Evolutionary conservation across 2,797 vertebrate genomes (phyloP).

Genomic region (Florisuga fusca): DNA sequence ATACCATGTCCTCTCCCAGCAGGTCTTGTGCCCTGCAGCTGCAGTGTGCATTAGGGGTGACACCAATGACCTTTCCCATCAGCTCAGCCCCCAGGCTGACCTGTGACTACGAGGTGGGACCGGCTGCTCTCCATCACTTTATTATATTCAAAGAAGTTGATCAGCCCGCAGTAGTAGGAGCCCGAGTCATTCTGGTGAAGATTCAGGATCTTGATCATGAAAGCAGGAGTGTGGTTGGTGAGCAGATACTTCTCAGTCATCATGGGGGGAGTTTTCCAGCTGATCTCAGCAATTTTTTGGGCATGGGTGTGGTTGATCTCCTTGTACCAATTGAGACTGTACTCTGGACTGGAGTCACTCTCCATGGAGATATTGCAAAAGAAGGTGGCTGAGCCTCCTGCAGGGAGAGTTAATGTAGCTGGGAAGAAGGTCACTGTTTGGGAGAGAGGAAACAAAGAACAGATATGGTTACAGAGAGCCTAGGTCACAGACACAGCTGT

Average conservation of each 20-base stretch:
- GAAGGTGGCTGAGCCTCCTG: slow-evolving; percentile 47
- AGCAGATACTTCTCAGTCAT: neutral
- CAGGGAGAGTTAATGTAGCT: neutral
- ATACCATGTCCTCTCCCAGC: neutral
- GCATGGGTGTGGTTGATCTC: neutral
- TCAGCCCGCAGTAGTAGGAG: slow-evolving; percentile 62
- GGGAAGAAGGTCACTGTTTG: slow-evolving; percentile 54
- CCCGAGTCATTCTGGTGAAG: slow-evolving; percentile 65
- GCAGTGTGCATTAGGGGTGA: neutral
- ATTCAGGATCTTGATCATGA: slow-evolving; percentile 50
- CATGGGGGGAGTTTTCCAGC: rapidly evolving
- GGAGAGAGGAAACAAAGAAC: neutral
- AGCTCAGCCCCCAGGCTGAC: slow-evolving; percentile 23
- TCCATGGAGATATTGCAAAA: slow-evolving; percentile 48
- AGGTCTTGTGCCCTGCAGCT: neutral
- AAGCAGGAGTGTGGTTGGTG: neutral
- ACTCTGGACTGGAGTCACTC: neutral
- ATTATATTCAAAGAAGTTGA: neutral
- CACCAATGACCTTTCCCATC: neutral
- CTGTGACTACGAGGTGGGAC: slow-evolving; percentile 66
- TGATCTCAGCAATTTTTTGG: slow-evolving; percentile 39
- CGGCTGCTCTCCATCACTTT: slow-evolving; percentile 48
- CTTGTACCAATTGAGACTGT: slow-evolving; percentile 58
- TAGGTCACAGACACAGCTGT: neutral
- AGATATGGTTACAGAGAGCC: neutral